phyloP scores from a whole-genome alignment of 2,113 vertebrate species.

The Procapra przewalskii region DNA sequence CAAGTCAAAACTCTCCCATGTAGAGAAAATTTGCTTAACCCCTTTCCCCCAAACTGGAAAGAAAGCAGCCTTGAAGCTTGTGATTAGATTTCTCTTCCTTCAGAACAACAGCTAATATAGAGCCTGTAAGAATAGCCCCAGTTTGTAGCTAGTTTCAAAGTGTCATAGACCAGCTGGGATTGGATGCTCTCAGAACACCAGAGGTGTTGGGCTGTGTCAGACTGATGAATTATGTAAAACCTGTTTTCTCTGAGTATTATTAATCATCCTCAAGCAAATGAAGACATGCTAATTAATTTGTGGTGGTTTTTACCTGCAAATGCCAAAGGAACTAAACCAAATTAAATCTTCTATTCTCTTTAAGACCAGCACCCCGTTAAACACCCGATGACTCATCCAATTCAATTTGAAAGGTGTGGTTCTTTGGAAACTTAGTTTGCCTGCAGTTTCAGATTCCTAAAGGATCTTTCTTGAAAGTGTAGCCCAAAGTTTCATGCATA shows the following conservation, averaged over 20 bases:
- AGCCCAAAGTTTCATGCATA: background rate
- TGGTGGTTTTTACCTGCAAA: slow-evolving; percentile 77
- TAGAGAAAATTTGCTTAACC: background rate
- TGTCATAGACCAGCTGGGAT: slow-evolving; percentile 65
- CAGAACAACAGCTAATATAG: background rate
- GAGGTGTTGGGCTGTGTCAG: slow-evolving; percentile 74
- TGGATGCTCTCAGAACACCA: slow-evolving; percentile 63
- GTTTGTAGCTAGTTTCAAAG: slow-evolving; percentile 73
- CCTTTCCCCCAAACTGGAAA: background rate
- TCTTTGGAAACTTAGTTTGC: slow-evolving; percentile 47
- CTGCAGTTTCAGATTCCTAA: slow-evolving; percentile 5
- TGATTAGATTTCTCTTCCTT: background rate
- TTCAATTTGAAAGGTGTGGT: slow-evolving; percentile 65
- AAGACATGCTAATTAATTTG: slow-evolving; percentile 83
- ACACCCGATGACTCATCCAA: slow-evolving; percentile 28
- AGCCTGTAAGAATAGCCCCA: background rate
- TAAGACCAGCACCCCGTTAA: slow-evolving; percentile 61
- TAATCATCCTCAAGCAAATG: slow-evolving; percentile 82
- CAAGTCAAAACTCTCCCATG: background rate
- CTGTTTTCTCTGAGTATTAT: slow-evolving; percentile 79
- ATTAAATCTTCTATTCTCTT: slow-evolving; percentile 70
- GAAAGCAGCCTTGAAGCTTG: background rate
- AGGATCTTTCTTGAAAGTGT: slow-evolving; percentile 26
- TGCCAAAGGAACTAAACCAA: slow-evolving; percentile 70
- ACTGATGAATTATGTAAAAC: slow-evolving; percentile 85